phyloP scores from a whole-genome alignment of 2,797 vertebrate genomes.

The Poecile montanus region DNA sequence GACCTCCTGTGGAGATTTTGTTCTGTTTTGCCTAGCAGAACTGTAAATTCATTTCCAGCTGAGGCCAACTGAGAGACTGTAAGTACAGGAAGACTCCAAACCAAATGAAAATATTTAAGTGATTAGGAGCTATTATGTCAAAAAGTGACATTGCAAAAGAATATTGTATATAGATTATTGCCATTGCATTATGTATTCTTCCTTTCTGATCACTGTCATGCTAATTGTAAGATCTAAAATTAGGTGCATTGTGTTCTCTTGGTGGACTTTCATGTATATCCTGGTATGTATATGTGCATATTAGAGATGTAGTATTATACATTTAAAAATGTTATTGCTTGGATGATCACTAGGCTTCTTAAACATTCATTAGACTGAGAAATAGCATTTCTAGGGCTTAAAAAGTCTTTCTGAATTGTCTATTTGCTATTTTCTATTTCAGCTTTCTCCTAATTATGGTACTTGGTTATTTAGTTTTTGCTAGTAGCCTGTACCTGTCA shows the following conservation, averaged over 20 bases:
- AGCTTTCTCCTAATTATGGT: not conserved
- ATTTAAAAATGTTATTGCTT: not conserved
- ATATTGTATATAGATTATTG: not conserved
- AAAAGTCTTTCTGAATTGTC: not conserved
- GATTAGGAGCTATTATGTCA: not conserved
- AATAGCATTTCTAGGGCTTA: not conserved
- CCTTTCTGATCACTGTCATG: not conserved
- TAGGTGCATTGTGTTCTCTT: not conserved
- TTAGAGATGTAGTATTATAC: not conserved
- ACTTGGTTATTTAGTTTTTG: not conserved
- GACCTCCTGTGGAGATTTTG: not conserved
- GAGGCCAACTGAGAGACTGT: not conserved
- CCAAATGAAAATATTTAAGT: slow-evolving; percentile 9
- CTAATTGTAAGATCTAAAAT: not conserved
- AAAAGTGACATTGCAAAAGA: not conserved
- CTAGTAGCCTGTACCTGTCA: not conserved
- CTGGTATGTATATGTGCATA: not conserved
- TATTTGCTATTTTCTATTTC: not conserved
- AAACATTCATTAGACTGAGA: not conserved
- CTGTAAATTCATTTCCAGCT: slow-evolving; percentile 22
- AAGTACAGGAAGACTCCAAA: not conserved
- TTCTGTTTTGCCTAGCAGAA: not conserved
- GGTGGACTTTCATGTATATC: not conserved
- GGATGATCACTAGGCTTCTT: not conserved
- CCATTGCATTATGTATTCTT: not conserved